Evolutionary conservation across 2,113 vertebrate species (phyloP).

Genomic region (Takifugu bimaculatus): DNA sequence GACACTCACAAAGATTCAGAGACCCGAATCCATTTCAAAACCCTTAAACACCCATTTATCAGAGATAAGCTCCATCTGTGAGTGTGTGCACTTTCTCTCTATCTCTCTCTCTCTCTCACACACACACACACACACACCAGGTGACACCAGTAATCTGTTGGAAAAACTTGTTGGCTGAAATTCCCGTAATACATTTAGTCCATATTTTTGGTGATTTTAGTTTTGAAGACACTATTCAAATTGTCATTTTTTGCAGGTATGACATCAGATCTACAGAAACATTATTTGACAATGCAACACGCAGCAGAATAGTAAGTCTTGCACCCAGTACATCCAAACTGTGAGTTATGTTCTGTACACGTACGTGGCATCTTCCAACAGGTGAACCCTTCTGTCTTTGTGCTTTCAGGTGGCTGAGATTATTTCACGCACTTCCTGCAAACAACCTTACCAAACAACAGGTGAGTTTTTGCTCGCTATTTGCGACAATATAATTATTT

Average conservation of each 20-base stretch:
- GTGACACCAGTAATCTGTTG: not conserved
- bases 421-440: conserved; percentile 84
- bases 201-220: not conserved
- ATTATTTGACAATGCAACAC: conserved; percentile 90
- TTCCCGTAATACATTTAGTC: not conserved
- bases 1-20: conserved; percentile 60
- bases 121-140: not conserved
- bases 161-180: too few relatives aligned
- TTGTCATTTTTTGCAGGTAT: conserved; percentile 76
- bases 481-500: not conserved
- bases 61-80: conserved; percentile 95
- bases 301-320: conserved; percentile 92
- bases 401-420: conserved; percentile 87
- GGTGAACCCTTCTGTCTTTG: conserved; percentile 14
- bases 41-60: conserved; percentile 87
- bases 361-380: not conserved
- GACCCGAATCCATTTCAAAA: conserved; percentile 73
- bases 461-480: conserved; percentile 74
- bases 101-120: not conserved
- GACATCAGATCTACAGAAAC: conserved; percentile 89
- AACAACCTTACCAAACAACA: conserved; percentile 85
- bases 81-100: conserved; percentile 59
- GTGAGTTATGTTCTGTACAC: not conserved
- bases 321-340: not conserved
- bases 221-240: not conserved